Conservation (phyloP, 2,113 vertebrate species). For the Nestor notabilis region DNA sequence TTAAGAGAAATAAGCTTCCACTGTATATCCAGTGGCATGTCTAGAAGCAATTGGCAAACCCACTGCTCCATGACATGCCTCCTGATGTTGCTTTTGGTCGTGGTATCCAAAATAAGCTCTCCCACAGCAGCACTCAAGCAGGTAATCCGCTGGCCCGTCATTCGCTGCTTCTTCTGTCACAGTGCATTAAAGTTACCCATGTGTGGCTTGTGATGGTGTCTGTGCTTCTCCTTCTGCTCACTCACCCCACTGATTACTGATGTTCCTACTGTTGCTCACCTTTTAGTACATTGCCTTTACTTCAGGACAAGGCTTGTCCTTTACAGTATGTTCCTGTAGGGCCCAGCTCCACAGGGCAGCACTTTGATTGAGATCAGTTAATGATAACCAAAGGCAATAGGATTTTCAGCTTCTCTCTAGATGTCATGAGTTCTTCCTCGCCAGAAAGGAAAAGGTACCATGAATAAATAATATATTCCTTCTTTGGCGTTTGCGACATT, state of each 20-base stretch:
- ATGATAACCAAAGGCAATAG: not conserved
- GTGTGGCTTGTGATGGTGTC: not conserved
- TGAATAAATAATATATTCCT: not conserved
- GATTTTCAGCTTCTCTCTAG: not conserved
- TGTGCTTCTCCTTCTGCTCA: not conserved
- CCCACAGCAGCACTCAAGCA: not conserved
- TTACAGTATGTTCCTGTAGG: not conserved
- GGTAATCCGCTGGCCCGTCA: not conserved
- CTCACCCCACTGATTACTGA: rapidly evolving
- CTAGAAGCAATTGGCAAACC: not conserved
- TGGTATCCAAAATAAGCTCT: not conserved
- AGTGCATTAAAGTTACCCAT: not conserved
- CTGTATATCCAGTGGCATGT: not conserved
- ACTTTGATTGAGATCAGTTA: not conserved
- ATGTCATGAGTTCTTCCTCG: not conserved
- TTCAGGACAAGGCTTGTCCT: not conserved
- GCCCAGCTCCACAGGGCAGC: not conserved
- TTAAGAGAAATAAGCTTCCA: not conserved
- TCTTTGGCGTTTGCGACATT: not conserved
- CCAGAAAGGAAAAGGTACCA: not conserved
- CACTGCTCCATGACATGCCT: not conserved
- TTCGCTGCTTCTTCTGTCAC: rapidly evolving
- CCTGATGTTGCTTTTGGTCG: not conserved
- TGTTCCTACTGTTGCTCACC: not conserved
- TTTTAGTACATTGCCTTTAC: not conserved